Percentiles rank a stretch among this genome's conserved stretches.
Conservation (phyloP, 1,140 invertebrate species). For the Periplaneta americana region DNA sequence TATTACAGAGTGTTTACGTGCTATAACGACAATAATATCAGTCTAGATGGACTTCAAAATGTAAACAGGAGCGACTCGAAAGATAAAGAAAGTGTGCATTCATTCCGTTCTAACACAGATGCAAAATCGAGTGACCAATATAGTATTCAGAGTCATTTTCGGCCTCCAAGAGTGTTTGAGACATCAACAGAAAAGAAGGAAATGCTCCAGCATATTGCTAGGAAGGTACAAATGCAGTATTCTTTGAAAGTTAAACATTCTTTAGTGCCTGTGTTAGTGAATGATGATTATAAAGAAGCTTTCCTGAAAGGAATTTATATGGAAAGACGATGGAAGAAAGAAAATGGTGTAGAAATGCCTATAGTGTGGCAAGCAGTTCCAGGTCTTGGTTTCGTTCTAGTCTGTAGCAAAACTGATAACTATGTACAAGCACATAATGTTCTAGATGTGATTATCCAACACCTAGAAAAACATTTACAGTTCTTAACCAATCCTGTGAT, state of each 20-base stretch:
- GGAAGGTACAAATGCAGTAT: constrained; percentile 16
- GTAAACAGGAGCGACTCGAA: background rate
- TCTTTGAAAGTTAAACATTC: constrained; percentile 20
- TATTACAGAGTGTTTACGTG: constrained; percentile 18
- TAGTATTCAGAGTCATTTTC: background rate
- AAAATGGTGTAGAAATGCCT: constrained; percentile 1
- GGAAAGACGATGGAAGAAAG: constrained; percentile 16
- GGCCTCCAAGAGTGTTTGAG: constrained; percentile 9
- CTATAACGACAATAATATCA: background rate
- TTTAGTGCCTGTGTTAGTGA: constrained; percentile 4
- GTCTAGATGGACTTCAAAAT: background rate
- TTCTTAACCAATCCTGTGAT: constrained; percentile 15
- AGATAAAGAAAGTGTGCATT: background rate
- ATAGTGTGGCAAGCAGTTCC: constrained; percentile 19
- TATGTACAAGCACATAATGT: constrained; percentile 18
- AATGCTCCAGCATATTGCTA: constrained; percentile 13
- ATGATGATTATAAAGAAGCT: constrained; percentile 1
- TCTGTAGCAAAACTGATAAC: constrained; percentile 14
- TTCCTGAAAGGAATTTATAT: constrained; percentile 12
- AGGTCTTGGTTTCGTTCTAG: constrained; percentile 14
- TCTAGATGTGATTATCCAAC: constrained; percentile 15
- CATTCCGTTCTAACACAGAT: background rate
- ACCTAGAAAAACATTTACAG: constrained; percentile 21
- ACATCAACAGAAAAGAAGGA: constrained; percentile 17
- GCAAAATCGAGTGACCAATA: background rate